phyloP scores from a whole-genome alignment of 2,797 vertebrate species.

The Urocyon cinereoargenteus region DNA sequence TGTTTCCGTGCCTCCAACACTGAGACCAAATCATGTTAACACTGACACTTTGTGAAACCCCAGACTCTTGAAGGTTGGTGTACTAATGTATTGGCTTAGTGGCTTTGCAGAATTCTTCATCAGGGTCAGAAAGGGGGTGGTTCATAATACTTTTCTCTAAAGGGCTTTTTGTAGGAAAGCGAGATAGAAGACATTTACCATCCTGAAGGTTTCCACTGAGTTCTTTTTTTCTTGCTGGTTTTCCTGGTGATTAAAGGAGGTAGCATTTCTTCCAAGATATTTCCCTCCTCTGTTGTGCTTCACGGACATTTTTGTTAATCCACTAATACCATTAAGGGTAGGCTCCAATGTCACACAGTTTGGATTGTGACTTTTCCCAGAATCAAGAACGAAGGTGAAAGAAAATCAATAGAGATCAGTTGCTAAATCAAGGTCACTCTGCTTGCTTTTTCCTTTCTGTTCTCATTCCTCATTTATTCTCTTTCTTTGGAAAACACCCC shows the following conservation, averaged over 20 bases:
- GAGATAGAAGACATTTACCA: not conserved
- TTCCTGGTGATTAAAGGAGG: constrained; percentile 39
- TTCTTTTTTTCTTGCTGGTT: constrained; percentile 33
- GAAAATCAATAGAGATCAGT: constrained; percentile 63
- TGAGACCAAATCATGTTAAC: not conserved
- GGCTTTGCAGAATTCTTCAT: constrained; percentile 6
- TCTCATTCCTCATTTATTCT: constrained; percentile 2
- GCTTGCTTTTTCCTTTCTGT: not conserved
- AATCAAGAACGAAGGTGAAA: constrained; percentile 57
- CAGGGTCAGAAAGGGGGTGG: not conserved
- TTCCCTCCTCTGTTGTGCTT: constrained; percentile 10
- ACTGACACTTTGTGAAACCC: not conserved
- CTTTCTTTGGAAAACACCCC: constrained; percentile 52
- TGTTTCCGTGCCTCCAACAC: not conserved
- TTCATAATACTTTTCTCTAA: constrained; percentile 22
- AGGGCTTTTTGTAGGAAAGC: constrained; percentile 12
- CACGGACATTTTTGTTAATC: constrained; percentile 38
- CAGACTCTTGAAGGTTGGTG: not conserved
- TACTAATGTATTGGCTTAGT: not conserved
- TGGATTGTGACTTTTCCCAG: constrained; percentile 48
- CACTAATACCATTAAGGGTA: constrained; percentile 35
- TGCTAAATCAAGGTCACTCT: constrained; percentile 65
- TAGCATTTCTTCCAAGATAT: not conserved
- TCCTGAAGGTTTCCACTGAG: not conserved
- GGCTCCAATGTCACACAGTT: not conserved